phyloP scores from a whole-genome alignment of 1,140 invertebrate genomes.

The Calliopsis andreniformis region DNA sequence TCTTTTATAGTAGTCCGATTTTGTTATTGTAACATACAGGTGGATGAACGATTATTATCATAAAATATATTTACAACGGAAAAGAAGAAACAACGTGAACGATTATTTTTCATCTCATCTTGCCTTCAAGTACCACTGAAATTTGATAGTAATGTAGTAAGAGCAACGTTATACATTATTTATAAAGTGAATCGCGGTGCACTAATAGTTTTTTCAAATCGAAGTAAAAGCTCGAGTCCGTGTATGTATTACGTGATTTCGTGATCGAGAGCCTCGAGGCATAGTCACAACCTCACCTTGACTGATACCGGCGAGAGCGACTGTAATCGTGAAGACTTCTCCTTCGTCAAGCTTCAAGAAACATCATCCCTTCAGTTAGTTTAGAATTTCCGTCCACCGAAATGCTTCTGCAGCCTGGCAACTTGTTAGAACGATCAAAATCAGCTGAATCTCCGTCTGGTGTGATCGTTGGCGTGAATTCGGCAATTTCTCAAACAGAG shows the following conservation, averaged over 20 bases:
- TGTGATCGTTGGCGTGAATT: too few species aligned
- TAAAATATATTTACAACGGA: not conserved
- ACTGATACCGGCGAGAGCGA: slow-evolving; percentile 45
- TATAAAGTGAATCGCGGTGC: not conserved
- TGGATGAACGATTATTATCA: not conserved
- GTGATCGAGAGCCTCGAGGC: slow-evolving; percentile 37
- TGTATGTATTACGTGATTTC: slow-evolving; percentile 14
- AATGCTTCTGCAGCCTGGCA: too few species aligned
- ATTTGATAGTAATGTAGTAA: too few species aligned
- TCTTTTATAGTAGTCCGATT: too few species aligned
- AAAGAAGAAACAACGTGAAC: not conserved
- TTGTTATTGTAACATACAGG: too few species aligned
- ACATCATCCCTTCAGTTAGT: slow-evolving; percentile 39
- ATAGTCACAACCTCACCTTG: slow-evolving; percentile 56
- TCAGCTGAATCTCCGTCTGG: not conserved
- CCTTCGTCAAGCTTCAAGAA: slow-evolving; percentile 35
- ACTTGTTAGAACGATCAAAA: too few species aligned
- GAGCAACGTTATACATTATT: not conserved
- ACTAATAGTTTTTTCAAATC: slow-evolving; percentile 32
- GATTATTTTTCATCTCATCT: too few species aligned
- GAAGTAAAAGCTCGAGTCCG: slow-evolving; percentile 35
- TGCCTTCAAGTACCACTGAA: too few species aligned
- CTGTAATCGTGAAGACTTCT: slow-evolving; percentile 32
- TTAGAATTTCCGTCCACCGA: not conserved
- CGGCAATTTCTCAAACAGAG: slow-evolving; percentile 9